Evolutionary conservation across 1,140 invertebrate genomes (phyloP).

Genomic region (Magallana ariakensis): DNA sequence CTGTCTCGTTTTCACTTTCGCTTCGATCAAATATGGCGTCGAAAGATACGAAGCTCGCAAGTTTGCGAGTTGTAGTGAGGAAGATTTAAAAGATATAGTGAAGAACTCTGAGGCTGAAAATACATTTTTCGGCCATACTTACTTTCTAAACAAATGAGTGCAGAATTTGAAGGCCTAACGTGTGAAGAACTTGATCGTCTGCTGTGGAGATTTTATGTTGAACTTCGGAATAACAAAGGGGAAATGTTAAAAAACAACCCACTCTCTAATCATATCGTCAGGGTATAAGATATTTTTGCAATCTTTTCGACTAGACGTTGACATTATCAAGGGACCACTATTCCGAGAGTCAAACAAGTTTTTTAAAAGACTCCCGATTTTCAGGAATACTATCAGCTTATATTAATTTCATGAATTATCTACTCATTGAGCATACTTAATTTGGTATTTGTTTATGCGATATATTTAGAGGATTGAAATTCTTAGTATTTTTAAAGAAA

Average conservation of each 20-base stretch:
- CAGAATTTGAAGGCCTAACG: not conserved
- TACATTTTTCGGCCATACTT: too few relatives aligned
- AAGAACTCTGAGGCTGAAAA: too few relatives aligned
- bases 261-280: slow-evolving; percentile 33
- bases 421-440: too few relatives aligned
- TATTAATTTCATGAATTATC: too few relatives aligned
- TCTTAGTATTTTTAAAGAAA: too few relatives aligned
- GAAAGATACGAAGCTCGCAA: not conserved
- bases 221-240: slow-evolving; percentile 27
- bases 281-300: slow-evolving; percentile 42
- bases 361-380: too few relatives aligned
- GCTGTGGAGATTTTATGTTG: slow-evolving; percentile 28
- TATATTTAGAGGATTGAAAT: too few relatives aligned
- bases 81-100: not conserved
- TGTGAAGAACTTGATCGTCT: not conserved
- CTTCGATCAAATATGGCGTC: not conserved
- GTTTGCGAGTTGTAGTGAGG: not conserved
- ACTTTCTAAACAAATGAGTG: not conserved
- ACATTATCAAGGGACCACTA: slow-evolving; percentile 21
- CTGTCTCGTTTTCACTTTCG: not conserved
- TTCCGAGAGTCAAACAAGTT: slow-evolving; percentile 28
- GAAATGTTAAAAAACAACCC: slow-evolving; percentile 43
- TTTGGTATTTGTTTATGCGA: too few relatives aligned
- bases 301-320: not conserved
- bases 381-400: too few relatives aligned